Evolutionary conservation across 2,888 invertebrate genomes (phyloP).

Genomic region (Mycalesis mineus): DNA sequence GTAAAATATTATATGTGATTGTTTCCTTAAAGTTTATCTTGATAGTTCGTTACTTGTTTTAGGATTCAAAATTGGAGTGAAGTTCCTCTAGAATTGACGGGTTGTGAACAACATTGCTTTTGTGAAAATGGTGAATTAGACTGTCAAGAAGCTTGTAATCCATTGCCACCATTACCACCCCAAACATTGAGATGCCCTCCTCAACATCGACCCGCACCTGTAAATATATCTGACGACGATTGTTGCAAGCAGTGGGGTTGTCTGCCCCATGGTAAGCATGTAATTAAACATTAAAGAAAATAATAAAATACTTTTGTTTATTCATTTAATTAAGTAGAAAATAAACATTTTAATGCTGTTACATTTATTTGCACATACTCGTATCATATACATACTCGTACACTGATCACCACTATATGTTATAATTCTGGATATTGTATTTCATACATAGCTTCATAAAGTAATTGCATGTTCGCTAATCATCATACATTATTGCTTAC

Average conservation of each 20-base stretch:
- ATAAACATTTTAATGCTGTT: not conserved
- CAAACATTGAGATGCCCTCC: constrained; percentile 84
- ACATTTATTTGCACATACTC: not conserved
- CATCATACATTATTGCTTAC: constrained; percentile 62
- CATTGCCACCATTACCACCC: constrained; percentile 87
- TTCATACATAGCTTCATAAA: constrained; percentile 30
- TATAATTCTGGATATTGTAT: not conserved
- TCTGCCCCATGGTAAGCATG: constrained; percentile 55
- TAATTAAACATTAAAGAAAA: not conserved
- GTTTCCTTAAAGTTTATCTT: no score
- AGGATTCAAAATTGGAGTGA: constrained; percentile 88
- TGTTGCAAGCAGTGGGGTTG: constrained; percentile 91
- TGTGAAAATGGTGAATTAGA: constrained; percentile 93
- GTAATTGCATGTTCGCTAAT: constrained; percentile 38
- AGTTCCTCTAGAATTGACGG: constrained; percentile 87
- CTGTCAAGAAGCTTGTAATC: constrained; percentile 89
- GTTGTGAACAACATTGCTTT: constrained; percentile 91
- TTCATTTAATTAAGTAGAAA: no score
- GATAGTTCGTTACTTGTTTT: constrained; percentile 17
- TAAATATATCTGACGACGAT: constrained; percentile 84
- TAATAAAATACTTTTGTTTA: no score
- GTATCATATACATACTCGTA: not conserved
- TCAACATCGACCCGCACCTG: constrained; percentile 80
- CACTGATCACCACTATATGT: not conserved
- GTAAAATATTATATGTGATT: no score